Evolutionary conservation across 2,113 vertebrate species (phyloP), one percentile per base, ranked within the genome.

Genomic region (Excalfactoria chinensis): DNA sequence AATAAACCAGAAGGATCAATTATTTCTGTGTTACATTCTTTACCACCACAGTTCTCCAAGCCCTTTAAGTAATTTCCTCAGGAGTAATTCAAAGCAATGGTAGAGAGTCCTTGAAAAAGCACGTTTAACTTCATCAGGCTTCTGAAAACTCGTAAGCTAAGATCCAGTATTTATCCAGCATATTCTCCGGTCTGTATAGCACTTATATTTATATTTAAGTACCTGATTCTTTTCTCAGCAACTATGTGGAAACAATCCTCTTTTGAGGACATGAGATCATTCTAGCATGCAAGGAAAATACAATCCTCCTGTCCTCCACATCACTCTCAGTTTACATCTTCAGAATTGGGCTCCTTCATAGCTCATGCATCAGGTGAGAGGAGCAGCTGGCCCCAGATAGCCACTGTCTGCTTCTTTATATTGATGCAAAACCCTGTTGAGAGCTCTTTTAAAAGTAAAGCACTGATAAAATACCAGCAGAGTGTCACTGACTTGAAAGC

Each of bases 1-100:
- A 92, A 95, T 93, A 94, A 95, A 93, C 91, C 75, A 92, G 64
- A 91, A 88, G 82, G 89, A 96, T 87, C 95, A 93, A 92, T 94
- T 96, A 91, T 87, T 95, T 83, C 76, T 85, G 34, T 73, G 66
- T 66, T 83, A 73, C 60, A 74, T 73, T 59, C 32, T 77, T 89
- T 87, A 88, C 75, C 68, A 68, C 41, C 78, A 82, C 44, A 16
- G 64, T 62, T 79, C 84, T 87, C 74, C 77, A 89, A 88, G 74
- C 13, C 70, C 81, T 94, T 84, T 6, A 87, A 84, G 67, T 66
- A 44, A 92, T 92, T 93, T 94, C 74, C 64, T 85, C 43, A 40
- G 63, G 18, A 73, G 37, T 28, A 67, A 88, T 76, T 88, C 74
- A 84, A 49, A 76, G 77, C 84, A 95, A 88, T 73, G 55, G 70